Evolutionary conservation across 2,113 vertebrate species (phyloP).

Genomic region (Lepisosteus osseus): DNA sequence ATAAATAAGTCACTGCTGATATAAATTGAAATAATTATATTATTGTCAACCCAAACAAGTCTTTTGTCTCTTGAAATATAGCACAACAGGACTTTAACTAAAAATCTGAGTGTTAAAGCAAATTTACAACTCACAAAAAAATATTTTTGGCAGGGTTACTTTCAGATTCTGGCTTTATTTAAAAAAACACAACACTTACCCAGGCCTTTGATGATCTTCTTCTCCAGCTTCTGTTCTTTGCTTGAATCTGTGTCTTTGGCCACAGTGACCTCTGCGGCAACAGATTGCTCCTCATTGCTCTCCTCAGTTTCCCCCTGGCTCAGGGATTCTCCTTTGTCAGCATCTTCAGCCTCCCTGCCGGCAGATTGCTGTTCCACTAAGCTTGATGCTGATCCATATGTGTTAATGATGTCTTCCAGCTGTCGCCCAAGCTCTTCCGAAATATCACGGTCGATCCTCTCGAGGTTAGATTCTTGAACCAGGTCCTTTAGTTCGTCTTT

Average conservation of each 20-base stretch:
- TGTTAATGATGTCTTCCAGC: conserved; percentile 85
- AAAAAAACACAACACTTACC: conserved; percentile 42
- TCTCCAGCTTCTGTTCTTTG: conserved; percentile 89
- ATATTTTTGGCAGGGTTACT: too few relatives aligned
- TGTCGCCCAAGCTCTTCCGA: conserved; percentile 73
- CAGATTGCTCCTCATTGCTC: conserved; percentile 37
- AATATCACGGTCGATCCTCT: conserved; percentile 44
- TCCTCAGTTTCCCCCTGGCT: conserved; percentile 57
- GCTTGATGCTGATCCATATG: conserved; percentile 59
- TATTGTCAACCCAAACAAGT: too few relatives aligned
- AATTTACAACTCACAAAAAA: too few relatives aligned
- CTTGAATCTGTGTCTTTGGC: conserved; percentile 60
- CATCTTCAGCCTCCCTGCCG: conserved; percentile 38
- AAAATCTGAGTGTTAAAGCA: too few relatives aligned
- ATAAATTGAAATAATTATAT: too few relatives aligned
- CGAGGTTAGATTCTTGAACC: neutral
- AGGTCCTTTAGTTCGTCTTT: conserved; percentile 31
- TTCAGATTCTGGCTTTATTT: neutral
- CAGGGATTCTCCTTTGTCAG: conserved; percentile 51
- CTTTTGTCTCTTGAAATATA: too few relatives aligned
- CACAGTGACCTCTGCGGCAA: conserved; percentile 46
- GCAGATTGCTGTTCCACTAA: conserved; percentile 44
- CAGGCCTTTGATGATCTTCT: conserved; percentile 89
- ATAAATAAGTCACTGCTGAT: too few relatives aligned
- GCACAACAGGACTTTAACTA: too few relatives aligned